Base-by-base conservation (phyloP, 2,797 vertebrate genomes). In the Xenopus petersii region DNA sequence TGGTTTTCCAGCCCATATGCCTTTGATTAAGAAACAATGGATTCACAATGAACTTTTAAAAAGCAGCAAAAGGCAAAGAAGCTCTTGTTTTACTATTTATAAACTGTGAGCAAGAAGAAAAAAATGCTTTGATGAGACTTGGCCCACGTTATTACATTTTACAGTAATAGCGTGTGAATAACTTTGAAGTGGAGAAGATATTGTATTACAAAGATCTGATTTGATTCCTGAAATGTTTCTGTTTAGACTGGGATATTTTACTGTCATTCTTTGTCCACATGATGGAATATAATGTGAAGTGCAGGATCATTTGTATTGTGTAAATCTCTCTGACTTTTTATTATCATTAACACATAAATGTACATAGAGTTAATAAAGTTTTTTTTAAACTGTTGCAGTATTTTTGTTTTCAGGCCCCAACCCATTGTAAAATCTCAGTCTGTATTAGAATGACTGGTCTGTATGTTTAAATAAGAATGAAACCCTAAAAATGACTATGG, bases 51-150 rank as follows among this genome's bases (percentile, higher is more conserved):
- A 55, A 55, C 3, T 7, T 55, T 7, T 13, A 13, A 49, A 49
- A 49, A 3, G 48, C 3, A 59, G 55, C 21, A 12, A 4, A 13
- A 72, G 49, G 55, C 26, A 71, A 67, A 67, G 56, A 54, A 16
- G 54, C 42, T 63, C 66, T 67, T 77, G 47, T 73, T 54, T 68
- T 48, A 58, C 59, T 58, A 62, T 64, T 63, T 63, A 61, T 77
- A 24, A 64, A 48, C 54, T 68, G 36, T 68, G 65, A 72, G 64
- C 75, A 51, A 58, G 26, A 61, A 48, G 70, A 24, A 64, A 64
- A 73, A 73, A 69, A 78, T 78, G 70, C 70, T 78, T 73, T 78
- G 59, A 78, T 78, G 75, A 67, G 70, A 71, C 15, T 2, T 33
- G 58, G 64, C 17, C 17, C 10, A 10, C 48, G 63, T 58, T 64